Evolutionary conservation across 2,113 vertebrate species (phyloP).

Genomic region (Megaceryle maxima): DNA sequence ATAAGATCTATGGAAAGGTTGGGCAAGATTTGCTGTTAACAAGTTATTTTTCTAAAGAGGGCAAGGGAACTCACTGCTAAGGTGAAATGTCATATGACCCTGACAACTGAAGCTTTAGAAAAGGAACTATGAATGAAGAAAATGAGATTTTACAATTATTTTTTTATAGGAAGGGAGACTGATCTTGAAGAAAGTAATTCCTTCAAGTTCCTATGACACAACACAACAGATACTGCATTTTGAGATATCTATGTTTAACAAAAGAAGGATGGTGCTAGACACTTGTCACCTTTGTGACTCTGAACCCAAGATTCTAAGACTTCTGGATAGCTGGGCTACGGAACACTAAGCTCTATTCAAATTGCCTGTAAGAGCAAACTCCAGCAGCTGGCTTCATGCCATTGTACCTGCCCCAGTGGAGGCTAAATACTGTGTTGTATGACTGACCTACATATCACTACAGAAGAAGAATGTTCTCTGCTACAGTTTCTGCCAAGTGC

Average conservation of each 20-base stretch:
- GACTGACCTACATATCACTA: slow-evolving; percentile 66
- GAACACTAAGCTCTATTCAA: background rate
- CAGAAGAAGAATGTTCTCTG: slow-evolving; percentile 36
- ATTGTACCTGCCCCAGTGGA: slow-evolving; percentile 29
- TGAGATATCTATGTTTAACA: background rate
- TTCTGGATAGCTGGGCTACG: background rate
- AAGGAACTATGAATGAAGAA: background rate
- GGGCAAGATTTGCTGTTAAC: background rate
- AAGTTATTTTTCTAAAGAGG: background rate
- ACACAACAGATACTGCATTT: background rate
- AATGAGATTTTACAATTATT: background rate
- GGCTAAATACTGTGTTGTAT: slow-evolving; percentile 21
- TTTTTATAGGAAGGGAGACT: background rate
- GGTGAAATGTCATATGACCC: background rate
- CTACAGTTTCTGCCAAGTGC: slow-evolving; percentile 43
- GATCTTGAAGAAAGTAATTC: background rate
- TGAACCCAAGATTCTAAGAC: background rate
- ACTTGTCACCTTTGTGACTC: background rate
- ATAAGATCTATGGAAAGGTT: background rate
- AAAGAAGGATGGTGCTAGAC: background rate
- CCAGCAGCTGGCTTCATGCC: background rate
- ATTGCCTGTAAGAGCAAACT: background rate
- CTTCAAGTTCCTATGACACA: background rate
- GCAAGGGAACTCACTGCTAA: background rate
- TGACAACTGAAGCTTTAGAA: background rate